A percentile compares a stretch with the other conserved stretches of the same genome.
These are phyloP conservation scores for Chrysoperla carnea DNA, from an alignment of 1,140 invertebrate genomes.

Conservation along the genomic window DNA sequence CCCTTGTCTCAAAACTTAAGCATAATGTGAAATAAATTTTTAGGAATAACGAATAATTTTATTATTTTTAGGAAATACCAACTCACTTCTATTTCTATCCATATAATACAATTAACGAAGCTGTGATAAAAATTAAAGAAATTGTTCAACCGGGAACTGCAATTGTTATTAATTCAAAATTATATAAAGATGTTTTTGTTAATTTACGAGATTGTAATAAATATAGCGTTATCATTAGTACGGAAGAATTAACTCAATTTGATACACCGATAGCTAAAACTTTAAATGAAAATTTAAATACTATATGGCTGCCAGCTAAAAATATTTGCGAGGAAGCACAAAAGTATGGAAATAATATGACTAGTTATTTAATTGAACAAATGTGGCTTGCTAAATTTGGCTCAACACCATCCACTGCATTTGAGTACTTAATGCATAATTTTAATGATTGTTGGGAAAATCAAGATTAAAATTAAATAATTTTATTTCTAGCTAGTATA, in stretches of 20 bases:
- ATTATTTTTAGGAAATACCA: slow-evolving; percentile 8
- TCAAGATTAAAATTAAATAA: not conserved
- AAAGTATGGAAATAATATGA: slow-evolving; percentile 13
- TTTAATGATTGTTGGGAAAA: slow-evolving; percentile 19
- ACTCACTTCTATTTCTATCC: too few relatives aligned
- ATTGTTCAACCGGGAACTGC: too few relatives aligned
- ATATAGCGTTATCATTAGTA: not conserved
- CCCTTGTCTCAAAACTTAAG: too few relatives aligned
- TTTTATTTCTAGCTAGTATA: not conserved
- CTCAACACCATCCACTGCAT: slow-evolving; percentile 19
- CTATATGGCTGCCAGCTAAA: slow-evolving; percentile 25
- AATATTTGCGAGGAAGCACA: slow-evolving; percentile 27
- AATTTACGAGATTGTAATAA: not conserved
- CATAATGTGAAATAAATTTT: slow-evolving; percentile 24
- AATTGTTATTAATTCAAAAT: not conserved
- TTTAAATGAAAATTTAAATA: slow-evolving; percentile 4
- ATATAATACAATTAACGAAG: too few relatives aligned
- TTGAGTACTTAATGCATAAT: slow-evolving; percentile 25
- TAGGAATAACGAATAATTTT: slow-evolving; percentile 18
- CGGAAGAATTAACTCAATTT: slow-evolving; percentile 2
- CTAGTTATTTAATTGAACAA: slow-evolving; percentile 15
- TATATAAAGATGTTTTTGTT: not conserved
- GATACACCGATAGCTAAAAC: not conserved
- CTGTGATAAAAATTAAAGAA: too few relatives aligned
- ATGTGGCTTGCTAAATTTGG: slow-evolving; percentile 26